Evolutionary conservation across 2,888 invertebrate genomes (phyloP), one percentile per base, ranked within the genome.

Genomic region (Coleophora flavipennella): DNA sequence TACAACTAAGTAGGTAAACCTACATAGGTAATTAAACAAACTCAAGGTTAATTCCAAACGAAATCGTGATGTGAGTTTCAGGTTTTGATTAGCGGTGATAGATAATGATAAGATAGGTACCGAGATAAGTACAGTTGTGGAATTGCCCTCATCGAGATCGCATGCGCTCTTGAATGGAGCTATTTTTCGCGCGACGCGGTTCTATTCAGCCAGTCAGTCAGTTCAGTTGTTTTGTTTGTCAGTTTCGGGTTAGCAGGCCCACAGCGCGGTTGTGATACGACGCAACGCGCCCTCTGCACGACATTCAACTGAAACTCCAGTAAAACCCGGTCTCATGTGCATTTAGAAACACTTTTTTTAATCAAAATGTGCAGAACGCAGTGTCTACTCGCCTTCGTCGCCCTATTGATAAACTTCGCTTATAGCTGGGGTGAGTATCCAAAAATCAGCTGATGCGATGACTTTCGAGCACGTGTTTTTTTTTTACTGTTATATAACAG

Each of bases 361-460:
- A 67, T 71, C 61, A 81, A 78, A 73, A 84, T 84, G 83, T 76
- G 68, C 57, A 67, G 51, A 62, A 53, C 51, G 53, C 67, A 67
- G 70, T 76, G 74, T 61, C 48, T 72, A 14, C 53, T 80, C 43
- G 64, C 70, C 38, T 51, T 73, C 43, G 27, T 72, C 44, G 61
- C 67, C 27, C 49, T 80, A 38, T 62, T 59, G 36, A 45, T 72
- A 48, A 66, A 66, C 55, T 51, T 63, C 46, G 77, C 61, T 46
- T 64, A 69, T 43, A 63, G 69, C 12, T 84, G 83, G 83, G 83
- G 83, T 83, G 45, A 79, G 83, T 83, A 67, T 62, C 52, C 53
- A 31, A 57, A 52, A 59, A 76, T 79, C 80, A 81, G 81, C 80
- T 80, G 81, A 73, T 70, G 13, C 28, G 53, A 43, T 46, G 53